Percentiles rank a stretch among this genome's conserved stretches.
These are phyloP conservation scores for Chloebia gouldiae DNA, from an alignment of 2,113 vertebrate species.

Conservation along the genomic window DNA sequence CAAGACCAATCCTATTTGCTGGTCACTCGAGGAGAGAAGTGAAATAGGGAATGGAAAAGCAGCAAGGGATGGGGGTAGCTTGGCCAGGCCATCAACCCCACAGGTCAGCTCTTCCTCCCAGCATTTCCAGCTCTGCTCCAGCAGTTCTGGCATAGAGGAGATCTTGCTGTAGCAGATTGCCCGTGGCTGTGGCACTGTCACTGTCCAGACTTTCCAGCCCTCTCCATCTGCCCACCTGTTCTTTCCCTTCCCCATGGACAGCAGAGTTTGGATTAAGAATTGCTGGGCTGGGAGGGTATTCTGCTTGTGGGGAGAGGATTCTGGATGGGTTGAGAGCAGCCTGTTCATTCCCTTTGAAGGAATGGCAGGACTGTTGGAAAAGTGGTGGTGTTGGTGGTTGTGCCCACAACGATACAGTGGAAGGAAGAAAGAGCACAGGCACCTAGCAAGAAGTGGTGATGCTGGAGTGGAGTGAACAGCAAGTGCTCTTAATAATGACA, in stretches of 20 bases:
- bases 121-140: neutral
- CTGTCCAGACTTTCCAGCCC: neutral
- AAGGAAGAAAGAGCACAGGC: neutral
- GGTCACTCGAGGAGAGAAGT: fast-evolving
- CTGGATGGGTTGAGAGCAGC: neutral
- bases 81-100: neutral
- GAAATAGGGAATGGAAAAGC: neutral
- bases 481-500: conserved; percentile 5
- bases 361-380: neutral
- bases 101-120: neutral
- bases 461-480: conserved; percentile 10
- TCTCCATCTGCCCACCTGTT: conserved; percentile 3
- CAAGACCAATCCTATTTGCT: neutral
- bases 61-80: neutral
- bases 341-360: neutral
- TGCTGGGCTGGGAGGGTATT: neutral
- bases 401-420: neutral
- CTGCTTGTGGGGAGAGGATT: neutral
- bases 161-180: neutral
- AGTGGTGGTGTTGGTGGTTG: neutral
- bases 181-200: neutral
- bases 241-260: neutral
- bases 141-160: neutral
- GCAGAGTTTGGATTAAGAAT: neutral
- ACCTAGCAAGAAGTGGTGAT: neutral